A percentile compares a stretch with the other conserved stretches of the same genome.
These are phyloP conservation scores for Steinernema feltiae DNA, from an alignment of 1,140 invertebrate species.

Conservation along the genomic window DNA sequence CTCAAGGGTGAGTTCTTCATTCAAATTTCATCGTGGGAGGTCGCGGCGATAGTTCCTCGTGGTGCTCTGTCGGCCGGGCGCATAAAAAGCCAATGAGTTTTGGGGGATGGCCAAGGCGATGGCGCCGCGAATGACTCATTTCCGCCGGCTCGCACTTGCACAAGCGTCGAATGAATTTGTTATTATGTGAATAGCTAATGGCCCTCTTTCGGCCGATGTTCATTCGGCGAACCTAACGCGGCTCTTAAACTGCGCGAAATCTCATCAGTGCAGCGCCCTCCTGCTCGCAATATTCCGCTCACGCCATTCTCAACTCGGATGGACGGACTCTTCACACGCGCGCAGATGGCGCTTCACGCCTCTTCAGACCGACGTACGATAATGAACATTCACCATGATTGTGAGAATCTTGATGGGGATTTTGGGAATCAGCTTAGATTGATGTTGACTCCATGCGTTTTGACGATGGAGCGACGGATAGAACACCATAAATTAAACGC, in stretches of 20 bases:
- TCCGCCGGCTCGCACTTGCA: constrained; percentile 4
- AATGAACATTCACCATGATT: not conserved
- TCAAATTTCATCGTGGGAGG: not conserved
- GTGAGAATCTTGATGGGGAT: not conserved
- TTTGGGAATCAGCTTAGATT: not conserved
- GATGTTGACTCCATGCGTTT: no score
- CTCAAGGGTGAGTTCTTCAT: not conserved
- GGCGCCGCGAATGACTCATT: constrained; percentile 3
- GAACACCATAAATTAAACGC: no score
- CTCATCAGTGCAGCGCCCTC: no score
- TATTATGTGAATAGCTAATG: constrained; percentile 7
- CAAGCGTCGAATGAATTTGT: not conserved
- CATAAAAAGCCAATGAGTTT: not conserved
- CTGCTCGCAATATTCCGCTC: not conserved
- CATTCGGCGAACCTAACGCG: no score
- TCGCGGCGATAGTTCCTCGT: not conserved
- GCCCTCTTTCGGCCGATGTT: not conserved
- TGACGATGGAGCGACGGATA: no score
- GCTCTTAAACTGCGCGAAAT: no score
- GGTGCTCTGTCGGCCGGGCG: not conserved
- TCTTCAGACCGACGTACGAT: not conserved
- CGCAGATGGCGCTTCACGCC: not conserved
- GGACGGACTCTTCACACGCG: not conserved
- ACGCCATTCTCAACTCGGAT: not conserved
- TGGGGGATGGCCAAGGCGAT: constrained; percentile 10